phyloP scores from a whole-genome alignment of 2,888 invertebrate genomes.

The Yponomeuta sedellus region DNA sequence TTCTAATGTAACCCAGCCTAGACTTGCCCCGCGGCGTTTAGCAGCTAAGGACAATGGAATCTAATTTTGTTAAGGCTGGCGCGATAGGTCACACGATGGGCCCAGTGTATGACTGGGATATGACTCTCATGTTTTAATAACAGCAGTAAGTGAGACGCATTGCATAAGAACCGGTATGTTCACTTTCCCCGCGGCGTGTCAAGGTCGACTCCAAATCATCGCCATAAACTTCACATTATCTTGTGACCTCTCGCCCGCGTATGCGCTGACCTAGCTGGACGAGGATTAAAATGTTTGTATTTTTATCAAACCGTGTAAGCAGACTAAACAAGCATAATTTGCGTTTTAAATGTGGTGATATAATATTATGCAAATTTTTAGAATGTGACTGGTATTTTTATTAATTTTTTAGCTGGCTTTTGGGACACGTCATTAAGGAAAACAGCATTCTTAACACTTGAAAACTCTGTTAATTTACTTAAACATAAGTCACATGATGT shows the following conservation, averaged over 20 bases:
- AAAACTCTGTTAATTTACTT: not conserved
- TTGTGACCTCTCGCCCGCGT: constrained; percentile 18
- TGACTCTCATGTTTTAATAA: constrained; percentile 15
- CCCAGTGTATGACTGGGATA: constrained; percentile 15
- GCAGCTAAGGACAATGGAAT: constrained; percentile 10
- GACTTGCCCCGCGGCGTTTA: not conserved
- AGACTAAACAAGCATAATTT: not conserved
- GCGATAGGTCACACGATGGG: constrained; percentile 16
- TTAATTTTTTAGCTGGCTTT: not conserved
- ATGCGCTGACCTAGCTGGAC: not conserved
- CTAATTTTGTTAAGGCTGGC: constrained; percentile 13
- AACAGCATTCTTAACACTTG: not conserved
- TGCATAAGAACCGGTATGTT: constrained; percentile 63
- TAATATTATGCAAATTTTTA: not conserved
- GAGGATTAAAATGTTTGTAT: not conserved
- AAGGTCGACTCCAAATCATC: constrained; percentile 56
- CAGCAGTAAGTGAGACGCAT: constrained; percentile 23
- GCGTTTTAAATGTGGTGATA: not conserved
- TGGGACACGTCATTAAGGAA: not conserved
- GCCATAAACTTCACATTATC: constrained; percentile 36
- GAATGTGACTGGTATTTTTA: not conserved
- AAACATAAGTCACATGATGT: too few species aligned
- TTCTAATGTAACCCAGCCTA: not conserved
- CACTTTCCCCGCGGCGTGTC: constrained; percentile 67
- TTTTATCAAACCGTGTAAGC: not conserved